Evolutionary conservation across 23 tunicate species (phyloP).

Genomic region (Ascidia mentula): DNA sequence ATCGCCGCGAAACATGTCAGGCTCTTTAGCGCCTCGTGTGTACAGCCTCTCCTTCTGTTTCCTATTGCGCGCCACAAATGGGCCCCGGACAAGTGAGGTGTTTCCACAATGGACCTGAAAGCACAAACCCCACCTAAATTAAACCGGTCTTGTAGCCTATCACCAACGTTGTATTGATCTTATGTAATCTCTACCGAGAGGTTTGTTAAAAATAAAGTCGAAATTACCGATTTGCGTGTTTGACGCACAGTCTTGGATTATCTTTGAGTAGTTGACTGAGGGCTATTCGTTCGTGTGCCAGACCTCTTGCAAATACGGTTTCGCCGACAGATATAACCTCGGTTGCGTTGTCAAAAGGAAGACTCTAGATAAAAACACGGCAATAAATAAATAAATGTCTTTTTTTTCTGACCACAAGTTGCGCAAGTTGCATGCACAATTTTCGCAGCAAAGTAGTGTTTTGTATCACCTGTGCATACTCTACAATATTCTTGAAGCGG

Average conservation of each 20-base stretch:
- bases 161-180: too few relatives aligned
- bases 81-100: background rate
- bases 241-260: background rate
- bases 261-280: background rate
- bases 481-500: background rate
- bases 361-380: too few relatives aligned
- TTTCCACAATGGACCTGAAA: background rate
- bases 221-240: conserved; percentile 1
- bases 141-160: too few relatives aligned
- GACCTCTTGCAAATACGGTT: background rate
- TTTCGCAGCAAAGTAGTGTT: too few relatives aligned
- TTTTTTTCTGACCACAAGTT: too few relatives aligned
- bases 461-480: conserved; percentile 5
- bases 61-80: conserved; percentile 43
- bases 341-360: background rate
- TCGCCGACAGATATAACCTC: background rate
- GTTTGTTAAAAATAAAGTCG: background rate
- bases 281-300: conserved; percentile 11
- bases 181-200: background rate
- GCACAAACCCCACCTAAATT: background rate
- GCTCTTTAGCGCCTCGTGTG: conserved; percentile 5
- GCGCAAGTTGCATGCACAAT: too few relatives aligned
- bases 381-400: too few relatives aligned
- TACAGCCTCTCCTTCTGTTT: conserved; percentile 7
- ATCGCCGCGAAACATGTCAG: conserved; percentile 24